These are phyloP conservation scores for Jordanella pulchra DNA, from an alignment of 2,797 vertebrate species.

Conservation along the genomic window DNA sequence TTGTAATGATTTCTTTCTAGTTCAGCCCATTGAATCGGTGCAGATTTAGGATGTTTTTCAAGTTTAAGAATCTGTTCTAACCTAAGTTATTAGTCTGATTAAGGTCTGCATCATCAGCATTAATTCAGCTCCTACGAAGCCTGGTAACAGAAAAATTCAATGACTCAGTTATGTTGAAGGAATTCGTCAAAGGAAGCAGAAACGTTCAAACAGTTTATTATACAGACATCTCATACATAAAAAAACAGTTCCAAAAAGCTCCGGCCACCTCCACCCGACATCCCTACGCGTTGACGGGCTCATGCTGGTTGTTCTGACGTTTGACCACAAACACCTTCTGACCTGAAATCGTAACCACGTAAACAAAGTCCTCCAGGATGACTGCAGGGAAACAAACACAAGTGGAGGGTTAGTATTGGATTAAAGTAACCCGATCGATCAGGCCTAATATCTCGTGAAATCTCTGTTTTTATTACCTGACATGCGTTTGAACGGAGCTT, in stretches of 20 bases:
- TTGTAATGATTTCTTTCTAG: no score
- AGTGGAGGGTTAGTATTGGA: neutral
- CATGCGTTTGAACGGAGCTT: constrained; percentile 87
- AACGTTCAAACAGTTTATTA: constrained; percentile 17
- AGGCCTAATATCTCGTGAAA: neutral
- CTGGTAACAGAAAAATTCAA: no score
- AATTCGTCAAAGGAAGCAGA: no score
- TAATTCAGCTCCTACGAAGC: no score
- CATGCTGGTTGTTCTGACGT: constrained; percentile 87
- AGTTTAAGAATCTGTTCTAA: no score
- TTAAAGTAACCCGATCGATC: neutral
- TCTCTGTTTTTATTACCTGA: constrained; percentile 73
- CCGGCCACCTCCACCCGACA: neutral
- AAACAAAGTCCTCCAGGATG: constrained; percentile 89
- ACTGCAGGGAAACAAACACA: constrained; percentile 71
- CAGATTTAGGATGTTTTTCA: no score
- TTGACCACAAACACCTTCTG: constrained; percentile 95
- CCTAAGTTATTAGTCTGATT: neutral
- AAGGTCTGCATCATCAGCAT: neutral
- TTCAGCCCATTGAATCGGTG: neutral
- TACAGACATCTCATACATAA: neutral
- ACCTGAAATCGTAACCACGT: constrained; percentile 86
- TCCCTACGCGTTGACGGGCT: constrained; percentile 77
- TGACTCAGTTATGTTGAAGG: no score
- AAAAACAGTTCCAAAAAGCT: neutral